Conservation (phyloP, 2,113 vertebrate species). For the Uria aalge region DNA sequence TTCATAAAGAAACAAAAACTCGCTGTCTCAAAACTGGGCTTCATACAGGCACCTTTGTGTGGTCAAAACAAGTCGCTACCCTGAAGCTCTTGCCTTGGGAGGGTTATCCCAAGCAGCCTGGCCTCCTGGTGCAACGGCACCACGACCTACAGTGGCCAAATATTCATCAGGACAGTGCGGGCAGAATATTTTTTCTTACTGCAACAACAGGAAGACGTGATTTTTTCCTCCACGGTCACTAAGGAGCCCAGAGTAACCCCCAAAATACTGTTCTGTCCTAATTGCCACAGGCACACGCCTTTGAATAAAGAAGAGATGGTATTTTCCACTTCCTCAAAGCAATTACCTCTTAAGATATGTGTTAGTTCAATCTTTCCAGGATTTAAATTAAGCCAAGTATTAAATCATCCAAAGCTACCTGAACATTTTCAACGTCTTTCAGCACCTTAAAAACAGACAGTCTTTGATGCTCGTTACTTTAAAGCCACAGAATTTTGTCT, state of each 20-base stretch:
- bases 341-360: neutral
- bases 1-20: neutral
- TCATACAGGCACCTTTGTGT: neutral
- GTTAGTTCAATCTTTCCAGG: neutral
- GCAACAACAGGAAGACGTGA: neutral
- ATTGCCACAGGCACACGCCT: neutral
- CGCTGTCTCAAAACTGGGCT: neutral
- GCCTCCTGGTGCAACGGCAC: neutral
- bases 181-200: neutral
- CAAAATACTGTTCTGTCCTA: neutral
- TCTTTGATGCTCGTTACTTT: neutral
- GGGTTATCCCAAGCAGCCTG: neutral
- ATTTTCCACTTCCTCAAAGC: slow-evolving; percentile 26
- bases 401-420: slow-evolving; percentile 30
- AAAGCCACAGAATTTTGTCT: slow-evolving; percentile 15
- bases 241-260: neutral
- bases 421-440: neutral
- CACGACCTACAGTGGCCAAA: neutral
- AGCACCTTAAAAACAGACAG: neutral
- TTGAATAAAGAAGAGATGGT: neutral
- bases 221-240: neutral
- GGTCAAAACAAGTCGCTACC: neutral
- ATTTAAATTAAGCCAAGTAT: slow-evolving; percentile 44
- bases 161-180: neutral
- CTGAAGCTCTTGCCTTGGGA: neutral